These are phyloP conservation scores for Allophyes oxyacanthae DNA, from an alignment of 2,888 invertebrate species.

Conservation along the genomic window DNA sequence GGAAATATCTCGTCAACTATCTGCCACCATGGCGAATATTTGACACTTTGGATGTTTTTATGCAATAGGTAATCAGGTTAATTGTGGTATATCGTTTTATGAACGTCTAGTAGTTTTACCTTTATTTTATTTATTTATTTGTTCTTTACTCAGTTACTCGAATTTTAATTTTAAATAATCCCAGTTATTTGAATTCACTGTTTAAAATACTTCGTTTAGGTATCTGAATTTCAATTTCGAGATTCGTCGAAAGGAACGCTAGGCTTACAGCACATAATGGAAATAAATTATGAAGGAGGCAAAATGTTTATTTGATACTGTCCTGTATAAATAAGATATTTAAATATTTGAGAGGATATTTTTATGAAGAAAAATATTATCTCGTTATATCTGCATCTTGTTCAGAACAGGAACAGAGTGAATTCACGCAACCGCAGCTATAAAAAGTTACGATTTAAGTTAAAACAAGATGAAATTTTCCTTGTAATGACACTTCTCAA, in stretches of 20 bases:
- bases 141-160: not conserved
- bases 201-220: conserved; percentile 53
- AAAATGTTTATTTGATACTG: conserved; percentile 18
- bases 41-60: too few relatives aligned
- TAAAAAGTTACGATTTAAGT: conserved; percentile 76
- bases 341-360: conserved; percentile 21
- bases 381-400: conserved; percentile 42
- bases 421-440: conserved; percentile 63
- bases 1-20: not conserved
- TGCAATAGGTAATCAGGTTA: too few relatives aligned
- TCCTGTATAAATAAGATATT: conserved; percentile 10
- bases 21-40: too few relatives aligned
- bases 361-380: conserved; percentile 41
- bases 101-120: too few relatives aligned
- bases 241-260: conserved; percentile 35
- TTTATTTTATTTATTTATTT: too few relatives aligned
- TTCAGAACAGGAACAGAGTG: conserved; percentile 53
- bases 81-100: too few relatives aligned
- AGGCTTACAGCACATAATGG: conserved; percentile 40
- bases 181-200: conserved; percentile 41
- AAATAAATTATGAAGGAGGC: conserved; percentile 28
- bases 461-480: conserved; percentile 75
- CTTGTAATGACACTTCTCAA: conserved; percentile 72
- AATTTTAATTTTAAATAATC: conserved; percentile 27
- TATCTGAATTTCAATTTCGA: conserved; percentile 54